A percentile compares a stretch with the other conserved stretches of the same genome.
phyloP scores from a whole-genome alignment of 1,140 invertebrate species.

The Oryzaephilus surinamensis region DNA sequence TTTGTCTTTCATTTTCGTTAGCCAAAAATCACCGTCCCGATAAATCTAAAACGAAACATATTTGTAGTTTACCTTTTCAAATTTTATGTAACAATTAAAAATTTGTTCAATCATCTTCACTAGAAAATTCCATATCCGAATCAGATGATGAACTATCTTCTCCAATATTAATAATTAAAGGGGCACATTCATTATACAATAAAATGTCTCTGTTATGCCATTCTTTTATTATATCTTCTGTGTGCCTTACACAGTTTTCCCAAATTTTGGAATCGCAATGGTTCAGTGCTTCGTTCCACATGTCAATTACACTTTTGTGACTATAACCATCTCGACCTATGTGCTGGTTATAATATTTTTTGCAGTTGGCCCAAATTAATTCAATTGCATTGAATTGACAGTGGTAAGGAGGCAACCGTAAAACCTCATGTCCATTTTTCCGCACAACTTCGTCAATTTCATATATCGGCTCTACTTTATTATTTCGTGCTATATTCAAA shows the following conservation, averaged over 20 bases:
- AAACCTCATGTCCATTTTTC: constrained; percentile 13
- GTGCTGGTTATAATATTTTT: constrained; percentile 14
- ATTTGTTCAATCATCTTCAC: too few species aligned
- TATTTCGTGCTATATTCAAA: neutral
- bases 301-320: neutral
- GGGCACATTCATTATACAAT: too few species aligned
- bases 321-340: constrained; percentile 5
- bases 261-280: neutral
- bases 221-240: neutral
- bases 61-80: too few species aligned
- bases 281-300: constrained; percentile 2
- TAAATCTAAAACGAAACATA: too few species aligned
- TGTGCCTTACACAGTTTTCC: neutral
- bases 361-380: constrained; percentile 20
- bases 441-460: constrained; percentile 3
- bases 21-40: too few species aligned
- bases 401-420: constrained; percentile 24
- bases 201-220: too few species aligned
- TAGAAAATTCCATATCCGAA: too few species aligned
- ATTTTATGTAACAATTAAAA: too few species aligned
- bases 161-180: too few species aligned
- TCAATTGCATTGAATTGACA: constrained; percentile 26
- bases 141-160: too few species aligned
- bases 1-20: too few species aligned
- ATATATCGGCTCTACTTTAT: constrained; percentile 1